Base-by-base conservation (phyloP, 2,888 invertebrate genomes). In the Chrysolina oricalcia region DNA sequence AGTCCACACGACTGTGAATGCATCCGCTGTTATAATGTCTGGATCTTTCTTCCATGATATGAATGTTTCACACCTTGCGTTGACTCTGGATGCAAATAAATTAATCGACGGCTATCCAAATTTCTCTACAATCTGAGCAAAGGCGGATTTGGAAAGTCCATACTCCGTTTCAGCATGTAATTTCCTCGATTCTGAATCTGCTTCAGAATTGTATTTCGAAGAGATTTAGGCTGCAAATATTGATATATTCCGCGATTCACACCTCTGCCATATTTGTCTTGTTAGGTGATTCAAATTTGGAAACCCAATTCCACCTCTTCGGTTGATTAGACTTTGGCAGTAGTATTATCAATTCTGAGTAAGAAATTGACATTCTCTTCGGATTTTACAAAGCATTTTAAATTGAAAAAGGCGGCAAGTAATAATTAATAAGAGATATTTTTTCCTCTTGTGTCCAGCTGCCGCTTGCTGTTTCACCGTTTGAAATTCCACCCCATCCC, bases 141-240 rank as follows among this genome's bases (percentile, higher is more conserved):
- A 72, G 13, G 66, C 66, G 17, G 17, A 64, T 23, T 43, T 19
- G 17, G 40, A 35, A 8, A 72, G 72, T 40, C 35, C 56, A 66
- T 68, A 76, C 63, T 77, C 74, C 2, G 74, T 77, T 77, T 77
- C 72, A 63, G 59, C 43, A 23, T 62, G 40, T 41, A 72, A 41
- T 23, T 35, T 11, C 72, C 83, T 59, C 75, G 83, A 70, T 75
- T 83, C 74, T 66, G 48, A 46, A 53, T 82, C 80, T 23, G 84
- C 83, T 13, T 79, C 78, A 56, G 40, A 70, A 70, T 86, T 87
- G 21, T 85, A 81, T 66, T 79, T 70, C 1, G 85, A 85, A 19
- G 82, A 80, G 4, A 87, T 82, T 59, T 86, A 87, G 1, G 85
- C 85, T 1, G 84, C 85, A 62, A 82, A 83, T 10, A 86, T 53